Percentiles rank a stretch among this genome's conserved stretches.
These are phyloP conservation scores for Dicycla oo DNA, from an alignment of 2,888 invertebrate genomes.

Conservation along the genomic window DNA sequence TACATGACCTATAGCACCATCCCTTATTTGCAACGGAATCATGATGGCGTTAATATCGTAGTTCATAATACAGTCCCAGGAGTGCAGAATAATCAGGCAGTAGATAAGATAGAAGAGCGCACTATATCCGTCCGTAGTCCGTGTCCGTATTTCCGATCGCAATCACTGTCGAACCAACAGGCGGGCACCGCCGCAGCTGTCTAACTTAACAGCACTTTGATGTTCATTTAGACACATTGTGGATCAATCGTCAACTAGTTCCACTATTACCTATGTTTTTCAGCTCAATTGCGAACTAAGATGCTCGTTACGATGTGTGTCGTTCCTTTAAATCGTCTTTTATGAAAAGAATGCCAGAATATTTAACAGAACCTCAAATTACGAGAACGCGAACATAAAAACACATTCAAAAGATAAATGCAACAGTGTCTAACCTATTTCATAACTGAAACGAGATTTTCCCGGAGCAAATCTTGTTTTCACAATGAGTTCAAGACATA, in stretches of 20 bases:
- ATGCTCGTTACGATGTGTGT: neutral
- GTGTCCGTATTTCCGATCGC: slow-evolving; percentile 60
- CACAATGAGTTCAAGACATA: slow-evolving; percentile 54
- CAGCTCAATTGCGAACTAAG: neutral
- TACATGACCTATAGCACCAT: too few species aligned
- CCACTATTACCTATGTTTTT: slow-evolving; percentile 12
- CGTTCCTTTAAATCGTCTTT: neutral
- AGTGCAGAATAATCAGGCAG: slow-evolving; percentile 31
- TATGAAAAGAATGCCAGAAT: neutral
- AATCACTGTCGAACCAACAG: slow-evolving; percentile 42
- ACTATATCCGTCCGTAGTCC: slow-evolving; percentile 38
- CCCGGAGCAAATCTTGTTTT: slow-evolving; percentile 50
- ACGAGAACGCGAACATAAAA: slow-evolving; percentile 19
- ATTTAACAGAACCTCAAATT: slow-evolving; percentile 17
- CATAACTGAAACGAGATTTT: slow-evolving; percentile 52
- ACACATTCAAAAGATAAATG: slow-evolving; percentile 55
- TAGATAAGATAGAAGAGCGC: slow-evolving; percentile 30
- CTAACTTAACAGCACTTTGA: slow-evolving; percentile 36
- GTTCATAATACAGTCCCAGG: too few species aligned
- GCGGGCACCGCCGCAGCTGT: slow-evolving; percentile 43
- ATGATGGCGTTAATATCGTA: too few species aligned
- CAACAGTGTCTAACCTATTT: slow-evolving; percentile 55
- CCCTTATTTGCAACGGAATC: too few species aligned
- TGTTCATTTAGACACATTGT: slow-evolving; percentile 33
- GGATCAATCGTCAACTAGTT: slow-evolving; percentile 13